Evolutionary conservation across 2,888 invertebrate genomes (phyloP).

Genomic region (Meganola albula): DNA sequence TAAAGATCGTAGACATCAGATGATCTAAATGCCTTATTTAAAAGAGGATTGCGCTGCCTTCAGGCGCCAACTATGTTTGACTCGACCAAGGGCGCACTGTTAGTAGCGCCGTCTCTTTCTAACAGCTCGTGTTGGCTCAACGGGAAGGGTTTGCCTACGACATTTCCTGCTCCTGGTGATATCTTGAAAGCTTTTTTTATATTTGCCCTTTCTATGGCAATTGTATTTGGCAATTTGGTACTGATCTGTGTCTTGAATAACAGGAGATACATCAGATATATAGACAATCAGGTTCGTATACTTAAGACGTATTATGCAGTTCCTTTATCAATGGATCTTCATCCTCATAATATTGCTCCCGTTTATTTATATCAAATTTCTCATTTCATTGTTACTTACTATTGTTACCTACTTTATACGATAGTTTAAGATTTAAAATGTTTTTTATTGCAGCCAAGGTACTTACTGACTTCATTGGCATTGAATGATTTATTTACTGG

Average conservation of each 20-base stretch:
- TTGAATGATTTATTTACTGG: slow-evolving; percentile 93
- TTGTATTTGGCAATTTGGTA: slow-evolving; percentile 87
- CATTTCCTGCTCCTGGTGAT: slow-evolving; percentile 82
- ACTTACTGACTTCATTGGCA: slow-evolving; percentile 90
- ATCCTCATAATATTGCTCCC: too few relatives aligned
- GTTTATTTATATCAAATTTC: not conserved
- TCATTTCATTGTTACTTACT: not conserved
- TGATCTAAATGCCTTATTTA: slow-evolving; percentile 73
- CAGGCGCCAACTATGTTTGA: slow-evolving; percentile 79
- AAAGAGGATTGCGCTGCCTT: slow-evolving; percentile 62
- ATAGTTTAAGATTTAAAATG: not conserved
- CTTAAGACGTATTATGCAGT: not conserved
- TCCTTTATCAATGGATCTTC: too few relatives aligned
- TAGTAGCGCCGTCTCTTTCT: slow-evolving; percentile 87
- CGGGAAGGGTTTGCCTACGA: slow-evolving; percentile 79
- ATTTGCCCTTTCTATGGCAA: slow-evolving; percentile 85
- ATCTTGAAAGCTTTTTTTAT: slow-evolving; percentile 87
- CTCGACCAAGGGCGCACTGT: slow-evolving; percentile 82
- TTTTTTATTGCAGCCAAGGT: slow-evolving; percentile 84
- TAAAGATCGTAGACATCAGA: slow-evolving; percentile 66
- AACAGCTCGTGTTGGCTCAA: slow-evolving; percentile 91
- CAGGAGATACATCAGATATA: slow-evolving; percentile 88
- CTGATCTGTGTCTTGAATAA: slow-evolving; percentile 91
- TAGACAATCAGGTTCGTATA: slow-evolving; percentile 87
- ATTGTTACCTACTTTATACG: not conserved